Conservation (phyloP, 2,113 vertebrate genomes). For the Lichenostomus cassidix region DNA sequence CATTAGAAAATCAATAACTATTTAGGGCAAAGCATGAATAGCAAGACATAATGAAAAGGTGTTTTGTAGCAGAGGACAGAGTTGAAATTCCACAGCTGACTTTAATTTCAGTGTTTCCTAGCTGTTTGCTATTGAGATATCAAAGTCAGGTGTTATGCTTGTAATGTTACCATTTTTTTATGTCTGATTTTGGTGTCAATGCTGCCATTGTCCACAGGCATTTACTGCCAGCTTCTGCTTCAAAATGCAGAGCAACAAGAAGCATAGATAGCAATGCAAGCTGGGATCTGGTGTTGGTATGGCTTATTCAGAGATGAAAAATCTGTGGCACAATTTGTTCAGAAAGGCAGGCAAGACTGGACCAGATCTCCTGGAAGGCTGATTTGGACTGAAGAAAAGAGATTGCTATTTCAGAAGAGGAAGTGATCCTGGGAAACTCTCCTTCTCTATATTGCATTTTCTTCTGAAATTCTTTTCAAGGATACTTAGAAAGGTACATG, state of each 20-base stretch:
- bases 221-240: neutral
- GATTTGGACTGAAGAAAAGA: neutral
- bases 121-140: neutral
- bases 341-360: neutral
- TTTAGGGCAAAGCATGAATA: neutral
- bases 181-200: neutral
- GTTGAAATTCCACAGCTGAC: neutral
- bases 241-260: neutral
- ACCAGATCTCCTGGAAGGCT: neutral
- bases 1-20: neutral
- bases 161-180: neutral
- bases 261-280: rapidly evolving
- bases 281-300: neutral
- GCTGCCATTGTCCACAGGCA: neutral
- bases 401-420: neutral
- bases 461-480: neutral
- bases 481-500: neutral
- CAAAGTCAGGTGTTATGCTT: neutral
- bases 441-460: neutral
- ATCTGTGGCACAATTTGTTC: neutral
- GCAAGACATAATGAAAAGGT: neutral
- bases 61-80: neutral
- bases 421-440: neutral
- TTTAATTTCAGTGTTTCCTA: neutral
- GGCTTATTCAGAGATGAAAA: neutral